Evolutionary conservation across 92 coral and sea anemone genomes (phyloP), one percentile per base, ranked within the genome.

Genomic region (Porites divaricata): DNA sequence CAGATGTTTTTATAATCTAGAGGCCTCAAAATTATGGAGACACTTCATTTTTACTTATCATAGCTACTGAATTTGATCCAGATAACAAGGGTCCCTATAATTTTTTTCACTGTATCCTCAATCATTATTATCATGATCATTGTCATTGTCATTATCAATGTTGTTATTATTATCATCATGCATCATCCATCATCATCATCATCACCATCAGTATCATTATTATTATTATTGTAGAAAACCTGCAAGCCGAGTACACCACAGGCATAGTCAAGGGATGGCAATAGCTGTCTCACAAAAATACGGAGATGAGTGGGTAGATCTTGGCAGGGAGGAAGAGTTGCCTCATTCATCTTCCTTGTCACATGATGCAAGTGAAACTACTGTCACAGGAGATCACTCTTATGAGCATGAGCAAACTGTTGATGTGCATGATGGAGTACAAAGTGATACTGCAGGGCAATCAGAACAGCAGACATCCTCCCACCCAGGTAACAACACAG

Each of bases 251-350:
- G 62, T 72, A 1, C 92, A 91, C 61, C 93, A 93, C 51, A 80
- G 95, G 51, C 84, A 35, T 56, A 65, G 62, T 23, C 26, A 71
- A 53, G n/a, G 73, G 6, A 67, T 70, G 8, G 75, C 77, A 63
- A 87, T 76, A 23, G 78, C 69, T 66, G 57, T 50, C n/a, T 65
- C 81, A 49, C 86, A 80, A 12, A 84, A 56, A 78, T 26, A 48
- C 6, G 72, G 63, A 9, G 95, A 89, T 45, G 98, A 94, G 0
- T 94, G 98, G 98, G 93, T 91, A 8, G 90, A 94, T 72, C 70
- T 91, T n/a, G 85, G 85, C 1, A 9, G 6, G 53, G 90, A 79
- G 24, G 71, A 72, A n/a, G 83, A 64, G 14, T 21, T 51, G 24
- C 26, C 9, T 26, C 8, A 62, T 7, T 59, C 68, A 41, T 41